Base-by-base conservation (phyloP, 2,113 vertebrate species). In the Lepus americanus region DNA sequence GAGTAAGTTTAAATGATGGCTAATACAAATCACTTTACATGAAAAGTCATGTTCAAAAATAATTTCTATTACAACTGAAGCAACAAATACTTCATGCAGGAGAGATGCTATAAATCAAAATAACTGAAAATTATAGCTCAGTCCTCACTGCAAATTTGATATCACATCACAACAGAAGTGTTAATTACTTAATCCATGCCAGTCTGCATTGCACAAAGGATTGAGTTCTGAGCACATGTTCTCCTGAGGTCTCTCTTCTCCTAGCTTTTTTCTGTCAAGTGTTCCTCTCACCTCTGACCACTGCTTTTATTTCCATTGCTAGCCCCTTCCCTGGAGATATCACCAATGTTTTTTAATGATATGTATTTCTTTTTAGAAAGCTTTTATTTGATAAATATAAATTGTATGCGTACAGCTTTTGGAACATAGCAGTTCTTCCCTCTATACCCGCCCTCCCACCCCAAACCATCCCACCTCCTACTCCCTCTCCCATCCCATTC, bases 1-100 rank as follows among this genome's bases (percentile, higher is more conserved):
- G 31, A 93, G 95, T 93, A 97, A 97, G 96, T 98, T 97, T 89
- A 96, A 96, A 92, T 94, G 89, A 97, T 63, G 27, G 95, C 90
- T 97, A 89, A 97, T 96, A 97, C 85, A 97, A 97, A 96, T 95
- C 95, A 94, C 77, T 97, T 93, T 59, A 92, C 79, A 89, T 88
- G 86, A 88, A 97, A 97, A 96, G 13, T 87, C 59, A 89, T 0
- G 0, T 90, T 94, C 92, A 96, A 94, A 98, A 97, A 94, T 87
- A 87, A 96, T 97, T 97, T 78, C 14, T 44, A 33, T 70, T 74
- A 96, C 79, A 95, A 95, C 2, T 70, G 76, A 96, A 76, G 31
- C 51, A 90, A 93, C 31, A 87, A 74, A 94, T 49, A 89, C 12
- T 89, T 92, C 77, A 91, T 33, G 39, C 4, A 78, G 74, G 87